Evolutionary conservation across 2,113 vertebrate genomes (phyloP).

Genomic region (Gyps fulvus): DNA sequence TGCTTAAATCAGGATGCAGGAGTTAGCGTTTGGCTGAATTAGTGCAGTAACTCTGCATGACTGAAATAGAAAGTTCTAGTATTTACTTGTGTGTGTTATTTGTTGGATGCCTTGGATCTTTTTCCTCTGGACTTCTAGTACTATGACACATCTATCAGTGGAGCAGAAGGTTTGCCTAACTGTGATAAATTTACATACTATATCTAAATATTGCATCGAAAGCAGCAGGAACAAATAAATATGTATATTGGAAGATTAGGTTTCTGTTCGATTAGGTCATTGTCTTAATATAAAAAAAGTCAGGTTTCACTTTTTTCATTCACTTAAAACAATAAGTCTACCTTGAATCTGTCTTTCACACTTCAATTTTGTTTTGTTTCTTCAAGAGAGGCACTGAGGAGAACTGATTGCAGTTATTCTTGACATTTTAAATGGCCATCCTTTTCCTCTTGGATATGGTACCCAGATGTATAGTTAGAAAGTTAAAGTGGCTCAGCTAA

Average conservation of each 20-base stretch:
- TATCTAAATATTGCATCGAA: background rate
- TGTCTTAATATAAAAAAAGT: background rate
- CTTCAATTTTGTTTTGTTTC: constrained; percentile 49
- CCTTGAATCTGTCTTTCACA: constrained; percentile 1
- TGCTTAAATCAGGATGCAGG: background rate
- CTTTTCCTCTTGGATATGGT: constrained; percentile 41
- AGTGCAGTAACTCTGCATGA: background rate
- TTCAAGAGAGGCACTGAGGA: constrained; percentile 9
- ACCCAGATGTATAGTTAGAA: constrained; percentile 58
- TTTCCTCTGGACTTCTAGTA: background rate
- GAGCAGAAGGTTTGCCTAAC: background rate
- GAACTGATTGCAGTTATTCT: constrained; percentile 37
- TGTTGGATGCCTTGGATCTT: background rate
- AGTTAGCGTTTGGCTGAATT: background rate
- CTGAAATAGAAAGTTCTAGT: background rate
- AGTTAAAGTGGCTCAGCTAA: constrained; percentile 48
- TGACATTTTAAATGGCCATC: constrained; percentile 49
- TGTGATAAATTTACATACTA: background rate
- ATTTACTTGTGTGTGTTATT: background rate
- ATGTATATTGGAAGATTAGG: background rate
- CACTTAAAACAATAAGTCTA: background rate
- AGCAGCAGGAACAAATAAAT: background rate
- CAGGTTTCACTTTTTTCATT: background rate
- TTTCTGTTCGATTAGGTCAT: background rate
- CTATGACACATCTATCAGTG: background rate